Evolutionary conservation across 1,140 invertebrate genomes (phyloP), one percentile per base, ranked within the genome.

Genomic region (Drosophila sproati): DNA sequence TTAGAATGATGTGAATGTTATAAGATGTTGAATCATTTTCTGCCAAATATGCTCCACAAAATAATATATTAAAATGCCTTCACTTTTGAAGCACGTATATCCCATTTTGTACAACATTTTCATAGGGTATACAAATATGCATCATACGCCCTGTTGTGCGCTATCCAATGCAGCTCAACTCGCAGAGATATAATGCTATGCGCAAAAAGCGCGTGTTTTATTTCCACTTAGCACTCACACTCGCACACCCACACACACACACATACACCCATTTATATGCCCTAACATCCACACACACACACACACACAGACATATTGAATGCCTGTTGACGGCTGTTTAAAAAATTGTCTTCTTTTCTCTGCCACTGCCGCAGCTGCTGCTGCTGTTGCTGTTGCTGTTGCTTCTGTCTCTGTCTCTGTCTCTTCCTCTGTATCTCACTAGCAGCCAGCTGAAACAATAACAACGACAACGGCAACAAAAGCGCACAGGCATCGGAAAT

Each of bases 141-240:
- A 83, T 71, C 83, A 82, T 88, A 74, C 79, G 73, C 59, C 68
- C 63, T 55, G 74, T 77, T 62, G 62, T 63, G 50, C 66, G 52
- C 43, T n/a, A 39, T 47, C 57, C 35, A 12, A 56, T 48, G 63
- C 52, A 66, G 51, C 63, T 45, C 56, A 47, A 70, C 77, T 66
- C 56, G 41, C 64, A 82, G 62, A 88, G 85, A 87, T 80, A 87
- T 87, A 87, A 89, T 87, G 69, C 83, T 77, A 62, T 89, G 80
- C 77, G 85, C 80, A 89, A 77, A 89, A 90, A 85, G 80, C 85
- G 85, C 85, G 85, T 89, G 85, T 90, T 89, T 89, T 89, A 89
- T 89, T 89, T 89, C 86, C 85, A 89, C 85, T 89, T 89, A 89
- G 85, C 81, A 89, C 80, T 71, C 80, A 76, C 57, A 68, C 77